A percentile compares a stretch with the other conserved stretches of the same genome.
Conservation (phyloP, 2,888 invertebrate species). For the Panopea generosa region DNA sequence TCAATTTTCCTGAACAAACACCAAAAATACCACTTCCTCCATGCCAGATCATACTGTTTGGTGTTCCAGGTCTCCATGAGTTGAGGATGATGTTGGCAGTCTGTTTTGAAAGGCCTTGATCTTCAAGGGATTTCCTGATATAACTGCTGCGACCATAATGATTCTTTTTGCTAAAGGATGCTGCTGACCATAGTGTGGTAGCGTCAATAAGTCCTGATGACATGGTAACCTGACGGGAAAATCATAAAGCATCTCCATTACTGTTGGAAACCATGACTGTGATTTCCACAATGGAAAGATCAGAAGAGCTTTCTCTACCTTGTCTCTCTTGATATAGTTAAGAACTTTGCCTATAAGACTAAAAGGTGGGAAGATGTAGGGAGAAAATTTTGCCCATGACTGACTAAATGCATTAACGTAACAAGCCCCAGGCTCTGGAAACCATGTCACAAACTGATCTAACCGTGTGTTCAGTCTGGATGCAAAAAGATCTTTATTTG, state of each 20-base stretch:
- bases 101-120: constrained; percentile 3
- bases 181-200: constrained; percentile 10
- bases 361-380: constrained; percentile 20
- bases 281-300: not conserved
- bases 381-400: constrained; percentile 11
- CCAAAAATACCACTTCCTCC: no score
- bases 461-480: constrained; percentile 7
- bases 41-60: no score
- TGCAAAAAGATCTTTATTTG: constrained; percentile 46
- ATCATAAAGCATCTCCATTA: no score
- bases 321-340: not conserved
- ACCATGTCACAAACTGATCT: constrained; percentile 27
- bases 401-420: no score
- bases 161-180: no score
- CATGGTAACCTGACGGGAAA: no score
- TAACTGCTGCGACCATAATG: no score
- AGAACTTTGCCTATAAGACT: not conserved
- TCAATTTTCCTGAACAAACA: no score
- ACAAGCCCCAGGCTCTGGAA: no score
- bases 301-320: not conserved
- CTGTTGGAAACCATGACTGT: constrained; percentile 3
- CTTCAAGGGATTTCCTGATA: constrained; percentile 18
- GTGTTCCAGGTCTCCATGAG: not conserved
- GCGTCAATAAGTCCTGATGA: not conserved
- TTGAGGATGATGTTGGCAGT: constrained; percentile 3